Base-by-base conservation (phyloP, 2,797 vertebrate species). In the Acipenser ruthenus region DNA sequence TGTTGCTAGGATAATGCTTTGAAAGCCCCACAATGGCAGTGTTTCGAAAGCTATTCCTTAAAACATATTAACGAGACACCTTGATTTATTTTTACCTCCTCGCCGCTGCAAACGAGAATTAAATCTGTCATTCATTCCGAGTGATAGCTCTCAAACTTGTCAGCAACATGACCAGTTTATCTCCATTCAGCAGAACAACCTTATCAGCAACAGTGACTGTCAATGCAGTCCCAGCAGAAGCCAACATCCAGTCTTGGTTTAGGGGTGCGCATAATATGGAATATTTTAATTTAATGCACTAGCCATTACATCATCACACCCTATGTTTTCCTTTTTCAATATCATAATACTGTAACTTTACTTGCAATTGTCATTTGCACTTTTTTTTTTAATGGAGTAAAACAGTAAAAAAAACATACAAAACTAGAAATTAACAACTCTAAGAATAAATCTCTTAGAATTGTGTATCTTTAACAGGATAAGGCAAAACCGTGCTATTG, bases 101-200 rank as follows among this genome's bases (percentile, higher is more conserved):
- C 61, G 82, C 87, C 82, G 76, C 83, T 67, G 87, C 80, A 74
- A 82, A 75, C 75, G 83, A 69, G 62, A 74, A 81, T 83, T 80
- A 73, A 69, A 75, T 63, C 71, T 55, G 65, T 60, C 78, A 74
- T 69, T 77, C 63, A 73, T 73, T 66, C 73, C 76, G 77, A 79
- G 71, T 77, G 77, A 80, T 72, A 75, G 79, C 72, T 67, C 76
- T 73, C 73, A 73, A 67, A 73, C 59, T 52, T 72, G 70, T 23
- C 51, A 15, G 51, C 5, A 48, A 52, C 64, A 65, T 72, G 68
- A 63, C 61, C 60, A 60, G 73, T 79, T 84, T 85, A 87, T 89
- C 84, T 79, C 74, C 63, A 71, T 72, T 67, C 71, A 72, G 76
- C 82, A 86, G 80, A 78, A 70, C 72, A 67, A 75, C 15, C 71